These are phyloP conservation scores for Sipha maydis DNA, from an alignment of 2,888 invertebrate species.

Conservation along the genomic window DNA sequence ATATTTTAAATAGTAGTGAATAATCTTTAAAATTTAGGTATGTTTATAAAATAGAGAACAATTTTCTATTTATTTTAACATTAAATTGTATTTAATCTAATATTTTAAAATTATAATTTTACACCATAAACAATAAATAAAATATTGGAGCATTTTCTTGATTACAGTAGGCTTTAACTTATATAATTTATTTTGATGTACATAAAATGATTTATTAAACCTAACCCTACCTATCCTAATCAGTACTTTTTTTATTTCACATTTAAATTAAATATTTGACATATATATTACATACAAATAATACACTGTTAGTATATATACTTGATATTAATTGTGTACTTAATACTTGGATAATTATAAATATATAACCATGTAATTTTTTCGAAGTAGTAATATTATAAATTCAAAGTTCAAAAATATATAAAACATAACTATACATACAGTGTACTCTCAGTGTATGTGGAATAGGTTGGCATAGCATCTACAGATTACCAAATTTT, in stretches of 20 bases:
- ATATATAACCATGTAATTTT: no score
- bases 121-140: not conserved
- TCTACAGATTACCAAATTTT: no score
- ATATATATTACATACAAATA: not conserved
- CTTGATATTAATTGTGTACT: not conserved
- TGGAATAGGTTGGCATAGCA: no score
- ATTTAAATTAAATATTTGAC: not conserved
- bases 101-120: not conserved
- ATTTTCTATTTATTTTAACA: slow-evolving; percentile 8
- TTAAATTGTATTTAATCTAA: not conserved
- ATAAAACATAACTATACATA: no score
- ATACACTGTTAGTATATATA: not conserved
- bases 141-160: not conserved
- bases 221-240: not conserved
- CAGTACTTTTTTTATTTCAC: slow-evolving; percentile 35
- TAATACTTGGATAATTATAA: not conserved
- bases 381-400: no score
- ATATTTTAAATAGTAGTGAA: not conserved
- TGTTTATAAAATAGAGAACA: not conserved
- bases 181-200: not conserved
- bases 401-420: no score
- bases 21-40: not conserved
- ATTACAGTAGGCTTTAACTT: not conserved
- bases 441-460: no score
- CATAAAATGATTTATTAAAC: not conserved